These are phyloP conservation scores for Drosophila persimilis DNA, from an alignment of 1,140 invertebrate genomes.

Conservation along the genomic window DNA sequence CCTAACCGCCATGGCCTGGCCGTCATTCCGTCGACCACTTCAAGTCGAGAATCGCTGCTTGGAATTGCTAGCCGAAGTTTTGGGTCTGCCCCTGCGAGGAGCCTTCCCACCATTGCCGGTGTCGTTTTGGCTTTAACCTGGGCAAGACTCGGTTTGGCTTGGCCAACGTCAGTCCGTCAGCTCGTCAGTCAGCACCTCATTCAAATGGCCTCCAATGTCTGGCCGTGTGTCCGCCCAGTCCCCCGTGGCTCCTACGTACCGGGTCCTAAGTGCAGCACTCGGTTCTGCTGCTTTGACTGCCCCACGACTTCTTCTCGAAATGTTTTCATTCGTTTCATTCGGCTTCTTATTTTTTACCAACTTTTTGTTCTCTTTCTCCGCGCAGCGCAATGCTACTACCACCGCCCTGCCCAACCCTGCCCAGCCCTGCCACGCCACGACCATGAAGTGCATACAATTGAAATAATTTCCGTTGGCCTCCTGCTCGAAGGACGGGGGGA, in stretches of 20 bases:
- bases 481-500: slow-evolving; percentile 7
- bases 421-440: slow-evolving; percentile 31
- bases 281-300: slow-evolving; percentile 47
- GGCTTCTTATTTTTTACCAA: slow-evolving; percentile 37
- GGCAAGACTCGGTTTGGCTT: slow-evolving; percentile 23
- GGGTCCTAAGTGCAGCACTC: slow-evolving; percentile 67
- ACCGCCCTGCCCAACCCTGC: slow-evolving; percentile 30
- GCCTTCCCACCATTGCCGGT: slow-evolving; percentile 19
- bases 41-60: slow-evolving; percentile 64
- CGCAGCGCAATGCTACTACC: neutral
- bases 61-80: slow-evolving; percentile 56
- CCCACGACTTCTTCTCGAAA: slow-evolving; percentile 64
- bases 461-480: slow-evolving; percentile 74
- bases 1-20: slow-evolving; percentile 33
- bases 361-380: slow-evolving; percentile 37
- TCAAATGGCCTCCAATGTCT: slow-evolving; percentile 64
- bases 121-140: slow-evolving; percentile 12
- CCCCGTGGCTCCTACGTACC: slow-evolving; percentile 18
- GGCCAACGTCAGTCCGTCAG: slow-evolving; percentile 44
- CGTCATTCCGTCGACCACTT: slow-evolving; percentile 48
- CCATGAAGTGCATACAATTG: slow-evolving; percentile 77
- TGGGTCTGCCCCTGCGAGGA: slow-evolving; percentile 37
- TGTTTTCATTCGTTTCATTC: slow-evolving; percentile 51
- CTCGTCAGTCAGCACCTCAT: slow-evolving; percentile 75
- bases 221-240: slow-evolving; percentile 18